Conservation (phyloP, 1,140 invertebrate species). For the Trichogramma pretiosum region DNA sequence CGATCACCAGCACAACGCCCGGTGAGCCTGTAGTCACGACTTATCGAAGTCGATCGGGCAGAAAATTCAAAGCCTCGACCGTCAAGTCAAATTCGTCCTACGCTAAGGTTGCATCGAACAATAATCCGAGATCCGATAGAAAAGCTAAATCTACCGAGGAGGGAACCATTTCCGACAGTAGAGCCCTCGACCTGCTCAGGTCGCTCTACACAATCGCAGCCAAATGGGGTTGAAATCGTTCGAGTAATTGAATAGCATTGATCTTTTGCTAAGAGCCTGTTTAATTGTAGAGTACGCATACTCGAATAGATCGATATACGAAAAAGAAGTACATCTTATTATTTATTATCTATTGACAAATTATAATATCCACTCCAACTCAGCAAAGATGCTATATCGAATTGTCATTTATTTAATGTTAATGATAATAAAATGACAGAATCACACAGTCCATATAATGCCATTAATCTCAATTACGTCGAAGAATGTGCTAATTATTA, state of each 20-base stretch:
- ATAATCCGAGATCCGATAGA: slow-evolving; percentile 34
- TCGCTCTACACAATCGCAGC: slow-evolving; percentile 74
- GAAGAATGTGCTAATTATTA: too few relatives aligned
- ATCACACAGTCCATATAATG: too few relatives aligned
- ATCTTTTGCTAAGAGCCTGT: not conserved
- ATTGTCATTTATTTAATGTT: too few relatives aligned
- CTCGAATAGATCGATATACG: too few relatives aligned
- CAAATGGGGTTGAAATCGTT: slow-evolving; percentile 60
- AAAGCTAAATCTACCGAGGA: slow-evolving; percentile 31
- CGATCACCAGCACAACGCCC: slow-evolving; percentile 16
- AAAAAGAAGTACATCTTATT: too few relatives aligned
- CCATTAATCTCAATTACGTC: too few relatives aligned
- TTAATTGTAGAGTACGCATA: too few relatives aligned
- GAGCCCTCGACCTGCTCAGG: slow-evolving; percentile 70
- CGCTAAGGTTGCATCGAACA: slow-evolving; percentile 11
- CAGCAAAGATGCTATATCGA: too few relatives aligned
- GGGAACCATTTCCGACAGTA: slow-evolving; percentile 53
- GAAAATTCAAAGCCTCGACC: slow-evolving; percentile 30
- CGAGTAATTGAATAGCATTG: not conserved
- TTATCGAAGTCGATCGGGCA: slow-evolving; percentile 33
- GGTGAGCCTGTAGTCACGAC: slow-evolving; percentile 33
- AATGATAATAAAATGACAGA: too few relatives aligned
- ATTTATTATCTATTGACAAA: too few relatives aligned
- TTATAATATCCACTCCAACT: too few relatives aligned
- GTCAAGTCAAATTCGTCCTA: slow-evolving; percentile 1